Evolutionary conservation across 2,113 vertebrate genomes (phyloP).

Genomic region (Pagrus major): DNA sequence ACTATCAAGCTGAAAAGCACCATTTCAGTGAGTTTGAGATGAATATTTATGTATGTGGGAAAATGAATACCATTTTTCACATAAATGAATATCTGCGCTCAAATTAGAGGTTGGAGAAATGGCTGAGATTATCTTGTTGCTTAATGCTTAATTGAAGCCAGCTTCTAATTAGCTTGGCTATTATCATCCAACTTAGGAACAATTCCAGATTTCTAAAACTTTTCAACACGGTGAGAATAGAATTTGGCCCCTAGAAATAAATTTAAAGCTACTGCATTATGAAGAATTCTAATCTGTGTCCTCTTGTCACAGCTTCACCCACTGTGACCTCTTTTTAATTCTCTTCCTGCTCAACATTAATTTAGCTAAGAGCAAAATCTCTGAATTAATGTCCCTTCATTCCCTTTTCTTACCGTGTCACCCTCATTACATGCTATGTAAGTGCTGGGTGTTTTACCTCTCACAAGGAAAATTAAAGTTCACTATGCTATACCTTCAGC

Average conservation of each 20-base stretch:
- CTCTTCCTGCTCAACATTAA: conserved; percentile 74
- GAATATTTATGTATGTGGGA: conserved; percentile 76
- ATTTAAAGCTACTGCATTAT: conserved; percentile 67
- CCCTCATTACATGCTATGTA: conserved; percentile 69
- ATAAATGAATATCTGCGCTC: conserved; percentile 79
- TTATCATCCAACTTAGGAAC: conserved; percentile 76
- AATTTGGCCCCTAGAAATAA: conserved; percentile 67
- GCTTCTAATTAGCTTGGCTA: conserved; percentile 79
- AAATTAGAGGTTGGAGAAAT: conserved; percentile 80
- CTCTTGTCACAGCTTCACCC: conserved; percentile 72
- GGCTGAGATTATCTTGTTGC: conserved; percentile 77
- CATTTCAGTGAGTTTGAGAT: conserved; percentile 56
- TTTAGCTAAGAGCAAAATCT: conserved; percentile 75
- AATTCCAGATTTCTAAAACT: conserved; percentile 73
- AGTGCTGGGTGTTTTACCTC: conserved; percentile 57
- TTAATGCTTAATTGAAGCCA: conserved; percentile 81
- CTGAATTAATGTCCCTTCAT: conserved; percentile 70
- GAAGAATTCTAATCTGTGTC: conserved; percentile 72
- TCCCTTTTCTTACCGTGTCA: conserved; percentile 57
- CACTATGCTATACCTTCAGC: conserved; percentile 44
- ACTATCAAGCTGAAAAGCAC: conserved; percentile 52
- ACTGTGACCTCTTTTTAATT: conserved; percentile 77
- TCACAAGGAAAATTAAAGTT: conserved; percentile 61
- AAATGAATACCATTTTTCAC: conserved; percentile 79
- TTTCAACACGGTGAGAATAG: conserved; percentile 62